Evolutionary conservation across 2,888 invertebrate species (phyloP).

Genomic region (Neoaliturus tenellus): DNA sequence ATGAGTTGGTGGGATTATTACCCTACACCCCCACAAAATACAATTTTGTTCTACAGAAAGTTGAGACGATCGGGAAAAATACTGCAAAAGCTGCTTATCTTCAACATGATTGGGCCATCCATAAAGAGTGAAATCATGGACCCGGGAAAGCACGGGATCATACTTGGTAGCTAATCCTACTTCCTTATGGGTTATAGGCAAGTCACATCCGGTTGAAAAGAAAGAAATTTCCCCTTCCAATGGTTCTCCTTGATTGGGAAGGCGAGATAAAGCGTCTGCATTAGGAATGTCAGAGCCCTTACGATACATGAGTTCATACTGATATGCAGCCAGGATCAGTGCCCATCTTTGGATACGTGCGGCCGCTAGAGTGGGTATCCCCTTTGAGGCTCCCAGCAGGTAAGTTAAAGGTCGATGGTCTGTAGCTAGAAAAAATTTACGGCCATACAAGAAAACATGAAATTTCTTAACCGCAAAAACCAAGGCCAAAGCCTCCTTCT

Average conservation of each 20-base stretch:
- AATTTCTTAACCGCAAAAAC: conserved; percentile 71
- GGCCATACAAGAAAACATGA: conserved; percentile 71
- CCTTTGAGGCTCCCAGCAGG: conserved; percentile 65
- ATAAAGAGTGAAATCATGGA: conserved; percentile 17
- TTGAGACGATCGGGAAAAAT: background rate
- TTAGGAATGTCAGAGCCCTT: conserved; percentile 27
- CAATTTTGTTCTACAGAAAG: conserved; percentile 25
- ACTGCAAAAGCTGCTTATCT: conserved; percentile 4
- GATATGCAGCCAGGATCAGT: conserved; percentile 28
- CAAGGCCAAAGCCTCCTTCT: conserved; percentile 64
- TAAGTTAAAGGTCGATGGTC: conserved; percentile 70
- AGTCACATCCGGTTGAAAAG: background rate
- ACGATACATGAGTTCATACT: conserved; percentile 34
- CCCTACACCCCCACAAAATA: conserved; percentile 12
- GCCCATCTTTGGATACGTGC: conserved; percentile 48
- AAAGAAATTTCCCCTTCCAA: background rate
- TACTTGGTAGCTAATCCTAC: background rate
- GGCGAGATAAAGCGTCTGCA: conserved; percentile 42
- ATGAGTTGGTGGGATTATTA: conserved; percentile 6
- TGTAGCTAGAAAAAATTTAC: conserved; percentile 70
- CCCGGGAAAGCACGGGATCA: background rate
- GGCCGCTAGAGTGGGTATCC: conserved; percentile 18
- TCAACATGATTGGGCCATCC: conserved; percentile 16
- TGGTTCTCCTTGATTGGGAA: conserved; percentile 9
- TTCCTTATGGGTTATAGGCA: conserved; percentile 30